phyloP scores from a whole-genome alignment of 1,140 invertebrate species.

The Lepidurus couesii region DNA sequence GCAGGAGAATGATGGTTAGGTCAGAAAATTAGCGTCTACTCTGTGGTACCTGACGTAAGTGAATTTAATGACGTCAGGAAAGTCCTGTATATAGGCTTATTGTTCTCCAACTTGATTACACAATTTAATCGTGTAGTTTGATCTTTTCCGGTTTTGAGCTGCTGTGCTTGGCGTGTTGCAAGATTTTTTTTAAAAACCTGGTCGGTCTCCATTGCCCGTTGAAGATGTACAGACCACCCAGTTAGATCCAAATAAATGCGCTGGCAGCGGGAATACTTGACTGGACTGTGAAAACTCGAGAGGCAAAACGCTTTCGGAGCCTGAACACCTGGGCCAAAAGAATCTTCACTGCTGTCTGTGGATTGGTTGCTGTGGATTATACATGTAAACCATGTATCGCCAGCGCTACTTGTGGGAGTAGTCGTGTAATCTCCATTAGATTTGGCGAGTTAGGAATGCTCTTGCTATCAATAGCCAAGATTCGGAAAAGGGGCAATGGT shows the following conservation, averaged over 20 bases:
- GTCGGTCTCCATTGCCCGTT: background rate
- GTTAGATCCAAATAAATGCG: background rate
- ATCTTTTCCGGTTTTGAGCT: background rate
- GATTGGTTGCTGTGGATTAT: background rate
- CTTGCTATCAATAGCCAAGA: background rate
- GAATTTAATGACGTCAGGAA: background rate
- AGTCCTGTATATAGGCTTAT: background rate
- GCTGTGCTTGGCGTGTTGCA: background rate
- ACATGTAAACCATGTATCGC: background rate
- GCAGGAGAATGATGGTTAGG: background rate
- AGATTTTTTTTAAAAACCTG: background rate
- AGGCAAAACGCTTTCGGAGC: background rate
- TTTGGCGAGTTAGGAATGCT: constrained; percentile 7
- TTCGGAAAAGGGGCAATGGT: background rate
- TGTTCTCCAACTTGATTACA: background rate
- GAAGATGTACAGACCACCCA: background rate
- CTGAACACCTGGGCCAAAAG: background rate
- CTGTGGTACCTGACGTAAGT: background rate
- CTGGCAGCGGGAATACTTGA: no score
- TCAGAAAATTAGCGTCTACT: constrained; percentile 1
- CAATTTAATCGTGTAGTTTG: background rate
- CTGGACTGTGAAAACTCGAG: no score
- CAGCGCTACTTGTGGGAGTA: background rate
- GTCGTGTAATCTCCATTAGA: background rate
- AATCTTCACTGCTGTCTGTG: background rate